Evolutionary conservation across 2,113 vertebrate genomes (phyloP).

Genomic region (Scortum barcoo): DNA sequence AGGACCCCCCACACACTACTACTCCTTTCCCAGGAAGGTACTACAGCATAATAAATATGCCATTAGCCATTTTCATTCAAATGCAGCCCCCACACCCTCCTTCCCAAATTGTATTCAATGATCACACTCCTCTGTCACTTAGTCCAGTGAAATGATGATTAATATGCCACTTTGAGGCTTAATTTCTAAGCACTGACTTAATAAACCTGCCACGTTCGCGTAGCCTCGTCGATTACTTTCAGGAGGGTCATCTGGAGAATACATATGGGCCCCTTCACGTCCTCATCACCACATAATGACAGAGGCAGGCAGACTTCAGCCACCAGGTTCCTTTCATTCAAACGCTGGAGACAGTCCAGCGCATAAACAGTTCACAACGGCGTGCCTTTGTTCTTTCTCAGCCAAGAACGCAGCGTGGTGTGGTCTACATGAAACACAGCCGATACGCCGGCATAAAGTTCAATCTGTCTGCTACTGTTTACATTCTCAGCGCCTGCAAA

Average conservation of each 20-base stretch:
- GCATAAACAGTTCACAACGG: constrained; percentile 1
- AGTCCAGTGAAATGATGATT: constrained; percentile 75
- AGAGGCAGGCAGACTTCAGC: constrained; percentile 24
- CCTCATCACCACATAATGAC: constrained; percentile 44
- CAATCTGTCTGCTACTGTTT: background rate
- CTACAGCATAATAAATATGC: constrained; percentile 60
- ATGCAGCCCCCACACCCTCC: constrained; percentile 28
- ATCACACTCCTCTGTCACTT: constrained; percentile 72
- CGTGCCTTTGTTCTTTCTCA: constrained; percentile 9
- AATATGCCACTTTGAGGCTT: constrained; percentile 76
- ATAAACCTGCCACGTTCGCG: constrained; percentile 72
- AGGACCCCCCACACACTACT: background rate
- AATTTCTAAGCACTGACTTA: constrained; percentile 76
- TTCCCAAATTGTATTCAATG: constrained; percentile 56
- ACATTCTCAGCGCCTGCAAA: background rate
- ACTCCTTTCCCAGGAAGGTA: constrained; percentile 31
- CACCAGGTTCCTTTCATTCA: constrained; percentile 20
- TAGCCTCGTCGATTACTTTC: constrained; percentile 65
- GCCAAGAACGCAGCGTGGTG: background rate
- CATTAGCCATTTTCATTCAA: constrained; percentile 67
- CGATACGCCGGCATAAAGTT: constrained; percentile 19
- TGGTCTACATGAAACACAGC: constrained; percentile 35
- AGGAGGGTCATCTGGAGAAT: constrained; percentile 62
- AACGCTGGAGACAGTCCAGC: constrained; percentile 22
- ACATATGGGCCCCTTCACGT: constrained; percentile 50